These are phyloP conservation scores for Tinea pellionella DNA, from an alignment of 2,888 invertebrate species.

Conservation along the genomic window DNA sequence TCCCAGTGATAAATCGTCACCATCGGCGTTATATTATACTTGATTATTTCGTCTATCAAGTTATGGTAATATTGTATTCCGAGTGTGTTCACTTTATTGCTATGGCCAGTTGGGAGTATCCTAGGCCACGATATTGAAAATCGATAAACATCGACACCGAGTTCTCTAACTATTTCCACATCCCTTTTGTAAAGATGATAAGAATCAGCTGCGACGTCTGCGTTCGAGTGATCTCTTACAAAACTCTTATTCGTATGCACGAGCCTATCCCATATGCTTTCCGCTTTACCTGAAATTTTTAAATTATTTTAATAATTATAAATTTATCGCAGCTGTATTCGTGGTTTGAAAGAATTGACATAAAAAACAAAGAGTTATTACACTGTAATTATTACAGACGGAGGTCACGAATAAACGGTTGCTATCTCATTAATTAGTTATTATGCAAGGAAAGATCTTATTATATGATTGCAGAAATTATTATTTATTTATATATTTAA, in stretches of 20 bases:
- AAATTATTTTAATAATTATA: not conserved
- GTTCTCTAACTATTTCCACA: slow-evolving; percentile 70
- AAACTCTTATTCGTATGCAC: slow-evolving; percentile 60
- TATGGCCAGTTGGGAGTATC: slow-evolving; percentile 76
- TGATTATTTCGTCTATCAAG: slow-evolving; percentile 77
- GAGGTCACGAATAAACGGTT: slow-evolving; percentile 11
- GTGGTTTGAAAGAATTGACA: not conserved
- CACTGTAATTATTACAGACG: slow-evolving; percentile 7
- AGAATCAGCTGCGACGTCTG: slow-evolving; percentile 76
- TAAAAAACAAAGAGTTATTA: slow-evolving; percentile 10
- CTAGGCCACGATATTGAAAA: slow-evolving; percentile 84
- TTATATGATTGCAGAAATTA: not conserved
- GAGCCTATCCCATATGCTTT: slow-evolving; percentile 72
- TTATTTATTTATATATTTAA: not conserved
- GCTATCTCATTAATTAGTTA: slow-evolving; percentile 3
- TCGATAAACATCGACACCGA: slow-evolving; percentile 75
- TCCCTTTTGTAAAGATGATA: slow-evolving; percentile 75
- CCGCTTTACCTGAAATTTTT: slow-evolving; percentile 68
- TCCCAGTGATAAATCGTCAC: slow-evolving; percentile 81
- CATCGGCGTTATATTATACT: slow-evolving; percentile 76
- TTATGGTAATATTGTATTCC: slow-evolving; percentile 83
- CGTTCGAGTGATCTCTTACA: slow-evolving; percentile 68
- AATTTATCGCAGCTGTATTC: not conserved
- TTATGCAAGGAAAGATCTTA: not conserved
- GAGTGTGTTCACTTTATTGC: slow-evolving; percentile 73